These are phyloP conservation scores for Struthio camelus DNA, from an alignment of 2,113 vertebrate species.

Conservation along the genomic window DNA sequence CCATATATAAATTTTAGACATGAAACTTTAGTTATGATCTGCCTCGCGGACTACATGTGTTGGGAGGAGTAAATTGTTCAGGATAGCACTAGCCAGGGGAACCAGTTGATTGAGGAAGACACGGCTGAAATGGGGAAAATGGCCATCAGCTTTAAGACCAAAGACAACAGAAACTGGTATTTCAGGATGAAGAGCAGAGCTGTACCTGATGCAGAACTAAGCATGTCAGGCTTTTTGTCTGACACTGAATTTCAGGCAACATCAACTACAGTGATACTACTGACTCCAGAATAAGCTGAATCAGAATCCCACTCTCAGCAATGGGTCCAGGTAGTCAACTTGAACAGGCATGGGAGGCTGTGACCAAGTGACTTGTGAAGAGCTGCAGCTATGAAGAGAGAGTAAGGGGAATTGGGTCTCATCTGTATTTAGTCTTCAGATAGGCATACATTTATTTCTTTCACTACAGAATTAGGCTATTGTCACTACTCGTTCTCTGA, in stretches of 20 bases:
- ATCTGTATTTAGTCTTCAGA: not conserved
- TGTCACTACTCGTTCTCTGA: not conserved
- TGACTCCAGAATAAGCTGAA: not conserved
- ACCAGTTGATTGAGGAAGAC: not conserved
- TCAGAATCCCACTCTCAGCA: accelerated
- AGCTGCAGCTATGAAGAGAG: not conserved
- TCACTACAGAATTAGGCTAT: not conserved
- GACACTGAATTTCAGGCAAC: not conserved
- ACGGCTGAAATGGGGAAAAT: not conserved
- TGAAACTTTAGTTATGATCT: not conserved
- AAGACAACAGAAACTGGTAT: not conserved
- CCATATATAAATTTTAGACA: not conserved
- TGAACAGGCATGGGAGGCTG: not conserved
- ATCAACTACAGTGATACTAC: not conserved
- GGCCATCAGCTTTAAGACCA: not conserved
- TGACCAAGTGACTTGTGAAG: not conserved
- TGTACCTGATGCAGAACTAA: not conserved
- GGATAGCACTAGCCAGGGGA: not conserved
- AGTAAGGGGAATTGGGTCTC: not conserved
- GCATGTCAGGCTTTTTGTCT: not conserved
- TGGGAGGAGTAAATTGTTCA: not conserved
- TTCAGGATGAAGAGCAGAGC: not conserved
- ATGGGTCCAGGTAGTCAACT: not conserved
- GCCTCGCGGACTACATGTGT: accelerated
- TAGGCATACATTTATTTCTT: not conserved